Percentiles rank a stretch among this genome's conserved stretches.
phyloP scores from a whole-genome alignment of 2,113 vertebrate species.

The Micronisus gabar region DNA sequence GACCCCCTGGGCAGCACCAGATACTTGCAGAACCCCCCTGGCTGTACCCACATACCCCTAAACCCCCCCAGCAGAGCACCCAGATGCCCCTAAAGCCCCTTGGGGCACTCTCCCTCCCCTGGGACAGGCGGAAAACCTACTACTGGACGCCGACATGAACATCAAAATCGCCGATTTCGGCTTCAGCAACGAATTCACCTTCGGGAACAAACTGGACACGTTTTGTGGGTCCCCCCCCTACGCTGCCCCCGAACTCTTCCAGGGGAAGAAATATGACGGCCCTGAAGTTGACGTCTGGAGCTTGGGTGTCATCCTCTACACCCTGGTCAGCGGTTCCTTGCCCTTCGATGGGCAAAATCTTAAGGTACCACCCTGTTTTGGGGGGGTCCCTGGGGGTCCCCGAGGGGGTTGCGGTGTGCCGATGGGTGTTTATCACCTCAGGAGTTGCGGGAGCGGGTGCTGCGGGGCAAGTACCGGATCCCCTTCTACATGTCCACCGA shows the following conservation, averaged over 20 bases:
- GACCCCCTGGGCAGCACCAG: no score
- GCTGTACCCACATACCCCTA: no score
- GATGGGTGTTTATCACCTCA: background rate
- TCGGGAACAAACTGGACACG: constrained; percentile 87
- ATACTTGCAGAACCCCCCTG: no score
- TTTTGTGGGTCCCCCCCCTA: constrained; percentile 90
- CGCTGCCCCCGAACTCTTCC: constrained; percentile 87
- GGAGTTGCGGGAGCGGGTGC: constrained; percentile 90
- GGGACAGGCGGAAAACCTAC: constrained; percentile 84
- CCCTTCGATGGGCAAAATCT: constrained; percentile 90
- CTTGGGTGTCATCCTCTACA: constrained; percentile 88
- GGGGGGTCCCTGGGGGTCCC: no score
- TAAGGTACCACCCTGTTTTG: constrained; percentile 57
- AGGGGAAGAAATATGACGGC: constrained; percentile 90
- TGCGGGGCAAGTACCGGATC: constrained; percentile 90
- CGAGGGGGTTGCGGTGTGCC: fast-evolving
- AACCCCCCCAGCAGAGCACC: no score
- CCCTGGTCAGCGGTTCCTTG: constrained; percentile 86
- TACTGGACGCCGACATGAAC: constrained; percentile 85
- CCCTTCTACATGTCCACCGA: constrained; percentile 97
- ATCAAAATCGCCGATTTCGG: constrained; percentile 92
- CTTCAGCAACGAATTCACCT: constrained; percentile 90
- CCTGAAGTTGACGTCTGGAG: constrained; percentile 92
- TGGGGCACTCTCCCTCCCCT: background rate
- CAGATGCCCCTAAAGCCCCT: background rate